Percentiles rank a stretch among this genome's conserved stretches.
phyloP scores from a whole-genome alignment of 2,113 vertebrate species.

The Daboia siamensis region DNA sequence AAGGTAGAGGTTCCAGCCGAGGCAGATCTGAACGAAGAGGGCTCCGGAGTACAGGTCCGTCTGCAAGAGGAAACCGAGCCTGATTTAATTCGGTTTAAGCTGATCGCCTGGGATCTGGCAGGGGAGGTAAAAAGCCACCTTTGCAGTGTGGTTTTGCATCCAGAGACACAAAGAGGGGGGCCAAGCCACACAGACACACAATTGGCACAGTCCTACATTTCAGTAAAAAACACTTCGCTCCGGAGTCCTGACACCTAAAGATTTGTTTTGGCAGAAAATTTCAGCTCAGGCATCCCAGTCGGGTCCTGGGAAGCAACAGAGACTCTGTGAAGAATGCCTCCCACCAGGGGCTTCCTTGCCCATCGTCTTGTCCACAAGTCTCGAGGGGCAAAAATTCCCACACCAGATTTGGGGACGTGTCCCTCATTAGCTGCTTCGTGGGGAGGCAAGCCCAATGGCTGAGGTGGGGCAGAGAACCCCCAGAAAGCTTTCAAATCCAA shows the following conservation, averaged over 20 bases:
- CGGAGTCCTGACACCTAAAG: background rate
- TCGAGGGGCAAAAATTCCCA: background rate
- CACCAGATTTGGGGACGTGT: background rate
- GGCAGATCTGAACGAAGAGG: slow-evolving; percentile 87
- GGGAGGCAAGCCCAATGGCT: background rate
- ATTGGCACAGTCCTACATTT: background rate
- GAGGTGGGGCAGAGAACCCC: background rate
- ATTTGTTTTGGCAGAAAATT: background rate
- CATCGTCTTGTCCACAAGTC: background rate
- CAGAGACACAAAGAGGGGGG: background rate
- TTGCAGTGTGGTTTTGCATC: background rate
- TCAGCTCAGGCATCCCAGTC: background rate
- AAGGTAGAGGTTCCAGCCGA: slow-evolving; percentile 91
- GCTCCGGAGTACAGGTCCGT: slow-evolving; percentile 88
- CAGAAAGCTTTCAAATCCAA: background rate
- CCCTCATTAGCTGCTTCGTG: background rate
- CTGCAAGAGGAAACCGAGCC: slow-evolving; percentile 49
- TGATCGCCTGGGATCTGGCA: too few relatives aligned
- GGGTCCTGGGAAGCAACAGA: background rate
- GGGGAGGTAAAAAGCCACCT: background rate
- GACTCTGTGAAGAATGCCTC: background rate
- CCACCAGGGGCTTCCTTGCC: background rate
- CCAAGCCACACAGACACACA: background rate
- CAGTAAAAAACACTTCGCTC: background rate
- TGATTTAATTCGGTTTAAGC: background rate